Base-by-base conservation (phyloP, 2,888 invertebrate species). In the Chaetoderma sp. region DNA sequence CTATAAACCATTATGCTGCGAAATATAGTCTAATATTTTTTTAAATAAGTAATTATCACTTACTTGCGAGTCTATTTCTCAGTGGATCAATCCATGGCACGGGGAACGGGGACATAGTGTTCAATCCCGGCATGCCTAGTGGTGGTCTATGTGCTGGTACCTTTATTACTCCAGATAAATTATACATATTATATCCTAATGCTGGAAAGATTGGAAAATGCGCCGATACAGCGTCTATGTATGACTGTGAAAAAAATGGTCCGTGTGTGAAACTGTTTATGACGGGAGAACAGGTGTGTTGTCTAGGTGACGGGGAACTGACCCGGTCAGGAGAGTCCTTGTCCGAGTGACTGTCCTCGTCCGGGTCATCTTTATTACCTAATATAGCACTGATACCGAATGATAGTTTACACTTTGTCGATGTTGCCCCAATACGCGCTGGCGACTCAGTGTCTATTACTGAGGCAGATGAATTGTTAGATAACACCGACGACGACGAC, bases 331-430 rank as follows among this genome's bases (percentile, higher is more conserved):
- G 56, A 21, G 56, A 36, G 1, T 33, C n/a, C 16, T 18, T 25
- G 23, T 18, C 13, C 10, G 21, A n/a, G 39, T 8, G 4, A 36
- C 18, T 42, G 8, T 33, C n/a, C n/a, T n/a, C n/a, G n/a, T n/a
- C n/a, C n/a, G n/a, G n/a, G n/a, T n/a, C 32, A 25, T 30, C 16
- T 39, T 42, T 36, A 21, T 66, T 62, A 13, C 76, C 77, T 1
- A 80, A 63, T 60, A 80, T 80, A 56, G 74, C 70, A 60, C 74
- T 78, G 33, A 80, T 80, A 58, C 80, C 77, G 65, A 80, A 80
- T 30, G 79, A 79, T 21, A 80, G 66, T 39, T 75, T 33, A 2
- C 56, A n/a, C n/a, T n/a, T n/a, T n/a, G n/a, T n/a, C n/a, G n/a
- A n/a, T n/a, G n/a, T n/a, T n/a, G n/a, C n/a, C n/a, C n/a, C n/a